A percentile compares a stretch with the other conserved stretches of the same genome.
Evolutionary conservation across 2,113 vertebrate genomes (phyloP).

Genomic region (Oreotrochilus melanogaster): DNA sequence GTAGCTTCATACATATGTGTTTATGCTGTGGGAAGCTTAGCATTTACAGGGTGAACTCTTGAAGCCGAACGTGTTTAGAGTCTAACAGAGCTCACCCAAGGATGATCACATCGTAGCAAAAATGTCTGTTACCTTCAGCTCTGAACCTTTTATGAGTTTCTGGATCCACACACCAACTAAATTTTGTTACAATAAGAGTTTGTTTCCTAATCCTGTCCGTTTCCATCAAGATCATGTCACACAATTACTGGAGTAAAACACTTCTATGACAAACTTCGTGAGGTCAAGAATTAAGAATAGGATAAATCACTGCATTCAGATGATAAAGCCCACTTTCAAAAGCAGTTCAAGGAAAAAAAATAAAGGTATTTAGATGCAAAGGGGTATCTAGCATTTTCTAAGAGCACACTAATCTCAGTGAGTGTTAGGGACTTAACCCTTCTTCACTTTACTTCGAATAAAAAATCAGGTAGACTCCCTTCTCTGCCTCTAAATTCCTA

Average conservation of each 20-base stretch:
- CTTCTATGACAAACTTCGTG: not conserved
- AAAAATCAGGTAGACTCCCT: not conserved
- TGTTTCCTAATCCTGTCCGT: not conserved
- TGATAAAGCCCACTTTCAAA: slow-evolving; percentile 22
- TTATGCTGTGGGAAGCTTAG: not conserved
- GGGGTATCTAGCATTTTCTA: slow-evolving; percentile 31
- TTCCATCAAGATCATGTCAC: not conserved
- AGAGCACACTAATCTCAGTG: slow-evolving; percentile 27
- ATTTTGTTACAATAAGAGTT: not conserved
- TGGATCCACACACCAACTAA: not conserved
- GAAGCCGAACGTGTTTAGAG: not conserved
- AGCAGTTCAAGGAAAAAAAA: not conserved
- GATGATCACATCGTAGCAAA: not conserved
- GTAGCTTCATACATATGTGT: not conserved
- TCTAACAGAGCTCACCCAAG: not conserved
- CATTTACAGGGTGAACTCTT: not conserved
- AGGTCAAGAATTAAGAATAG: not conserved
- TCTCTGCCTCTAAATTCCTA: slow-evolving; percentile 7
- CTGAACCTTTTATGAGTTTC: not conserved
- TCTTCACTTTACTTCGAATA: slow-evolving; percentile 28
- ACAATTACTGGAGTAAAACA: not conserved
- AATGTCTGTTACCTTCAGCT: not conserved
- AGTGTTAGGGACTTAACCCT: slow-evolving; percentile 42
- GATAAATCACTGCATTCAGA: slow-evolving; percentile 5
- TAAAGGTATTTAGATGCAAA: slow-evolving; percentile 31